Evolutionary conservation across 2,113 vertebrate genomes (phyloP).

Genomic region (Gambusia holbrooki): DNA sequence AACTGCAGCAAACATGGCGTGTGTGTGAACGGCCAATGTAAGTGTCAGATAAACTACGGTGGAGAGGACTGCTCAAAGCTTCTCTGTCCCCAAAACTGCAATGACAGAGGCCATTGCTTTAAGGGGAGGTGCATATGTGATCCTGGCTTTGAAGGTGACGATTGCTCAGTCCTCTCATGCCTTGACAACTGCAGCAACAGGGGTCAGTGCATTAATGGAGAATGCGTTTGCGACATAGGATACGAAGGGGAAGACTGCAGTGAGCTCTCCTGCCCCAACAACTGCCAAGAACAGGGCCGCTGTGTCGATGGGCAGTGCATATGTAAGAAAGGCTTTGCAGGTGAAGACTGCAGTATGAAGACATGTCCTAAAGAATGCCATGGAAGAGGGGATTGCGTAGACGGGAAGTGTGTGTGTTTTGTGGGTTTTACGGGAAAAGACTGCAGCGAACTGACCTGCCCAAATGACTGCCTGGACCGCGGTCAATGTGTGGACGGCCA

Average conservation of each 20-base stretch:
- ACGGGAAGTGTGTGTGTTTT: conserved; percentile 87
- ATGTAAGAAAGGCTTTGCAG: conserved; percentile 83
- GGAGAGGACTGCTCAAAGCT: conserved; percentile 88
- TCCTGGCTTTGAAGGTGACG: conserved; percentile 84
- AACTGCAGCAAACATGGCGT: conserved; percentile 84
- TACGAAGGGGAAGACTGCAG: conserved; percentile 87
- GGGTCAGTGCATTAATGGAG: conserved; percentile 85
- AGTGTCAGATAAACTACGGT: conserved; percentile 85
- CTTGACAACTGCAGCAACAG: conserved; percentile 84
- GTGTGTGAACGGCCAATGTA: conserved; percentile 88
- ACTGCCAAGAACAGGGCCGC: conserved; percentile 83
- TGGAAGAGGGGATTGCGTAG: conserved; percentile 82
- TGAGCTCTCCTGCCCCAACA: conserved; percentile 83
- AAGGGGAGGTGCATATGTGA: conserved; percentile 88
- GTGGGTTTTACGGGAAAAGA: conserved; percentile 84
- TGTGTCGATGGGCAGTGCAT: conserved; percentile 85
- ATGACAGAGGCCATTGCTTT: conserved; percentile 86
- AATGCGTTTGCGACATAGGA: conserved; percentile 85
- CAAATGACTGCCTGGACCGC: conserved; percentile 79
- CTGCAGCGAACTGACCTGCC: conserved; percentile 85
- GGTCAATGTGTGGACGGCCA: conserved; percentile 88
- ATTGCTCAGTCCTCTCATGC: conserved; percentile 86
- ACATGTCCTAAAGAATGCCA: conserved; percentile 88
- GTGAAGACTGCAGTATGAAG: conserved; percentile 84
- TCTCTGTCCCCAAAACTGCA: conserved; percentile 87